Evolutionary conservation across 2,888 invertebrate genomes (phyloP), one percentile per base, ranked within the genome.

Genomic region (Lasius fuliginosus): DNA sequence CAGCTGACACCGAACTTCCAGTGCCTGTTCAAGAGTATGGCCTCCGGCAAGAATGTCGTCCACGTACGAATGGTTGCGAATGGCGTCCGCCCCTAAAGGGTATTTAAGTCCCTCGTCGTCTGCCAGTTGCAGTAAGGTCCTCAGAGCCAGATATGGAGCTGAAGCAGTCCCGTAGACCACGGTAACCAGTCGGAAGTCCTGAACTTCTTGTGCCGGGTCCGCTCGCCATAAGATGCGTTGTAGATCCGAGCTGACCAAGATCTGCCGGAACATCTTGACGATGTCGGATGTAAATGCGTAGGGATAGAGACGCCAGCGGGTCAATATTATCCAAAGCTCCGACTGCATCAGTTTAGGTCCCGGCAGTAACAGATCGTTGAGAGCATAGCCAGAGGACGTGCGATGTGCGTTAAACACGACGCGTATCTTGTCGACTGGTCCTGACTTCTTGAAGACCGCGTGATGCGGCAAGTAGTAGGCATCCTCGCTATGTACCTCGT

Each of bases 361-460:
- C 0, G 27, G 5, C 0, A 33, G 18, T 0, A 62, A 30, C 33
- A 33, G 3, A 2, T 62, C 33, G 3, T 62, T 62, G 4, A 62
- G 33, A 2, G 62, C 30, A 3, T 33, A 30, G 18, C 18, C 62
- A 0, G 30, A 5, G 1, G 30, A 0, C 1, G 62, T 62, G 8
- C 58, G 8, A 0, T 12, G 12, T 0, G 30, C 33, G 18, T 62
- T 62, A 3, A 62, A 62, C 0, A 62, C 62, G 3, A 62, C 62
- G 30, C 33, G 18, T 1, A 62, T 18, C 0, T 62, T 62, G 3
- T 4, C 8, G 0, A 1, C 0, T 1, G 1, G 1, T 3, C 27
- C 33, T 2, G 62, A 18, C 0, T 0, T 9, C 4, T 33, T 30
- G 0, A 62, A 18, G 18, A 62, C 62, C 8, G 18, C 62, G 18